phyloP scores from a whole-genome alignment of 1,140 invertebrate species.

The Drosophila paulistorum region DNA sequence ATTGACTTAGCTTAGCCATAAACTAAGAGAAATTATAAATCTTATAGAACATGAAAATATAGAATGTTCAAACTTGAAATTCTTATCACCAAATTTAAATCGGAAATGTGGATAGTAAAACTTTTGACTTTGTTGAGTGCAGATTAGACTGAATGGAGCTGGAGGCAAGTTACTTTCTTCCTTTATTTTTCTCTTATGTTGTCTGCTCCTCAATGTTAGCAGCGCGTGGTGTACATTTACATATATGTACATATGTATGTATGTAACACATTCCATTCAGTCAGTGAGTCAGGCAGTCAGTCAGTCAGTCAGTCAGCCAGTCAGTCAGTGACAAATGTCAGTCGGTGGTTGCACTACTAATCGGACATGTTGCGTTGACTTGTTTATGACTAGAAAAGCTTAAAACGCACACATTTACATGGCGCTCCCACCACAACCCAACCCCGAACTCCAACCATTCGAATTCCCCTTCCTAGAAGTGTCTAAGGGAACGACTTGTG shows the following conservation, averaged over 20 bases:
- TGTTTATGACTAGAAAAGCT: constrained; percentile 76
- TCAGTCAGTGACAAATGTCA: constrained; percentile 74
- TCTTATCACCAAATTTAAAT: too few relatives aligned
- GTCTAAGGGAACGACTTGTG: constrained; percentile 60
- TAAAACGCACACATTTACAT: constrained; percentile 52
- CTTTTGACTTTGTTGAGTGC: constrained; percentile 41
- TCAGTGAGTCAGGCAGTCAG: neutral
- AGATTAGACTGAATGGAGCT: constrained; percentile 43
- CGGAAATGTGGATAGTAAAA: too few relatives aligned
- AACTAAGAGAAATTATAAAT: too few relatives aligned
- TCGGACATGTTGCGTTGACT: constrained; percentile 80
- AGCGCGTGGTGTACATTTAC: neutral
- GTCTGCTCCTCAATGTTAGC: too few relatives aligned
- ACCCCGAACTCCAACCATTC: constrained; percentile 2
- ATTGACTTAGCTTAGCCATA: too few relatives aligned
- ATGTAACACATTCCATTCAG: constrained; percentile 3
- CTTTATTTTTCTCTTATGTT: neutral
- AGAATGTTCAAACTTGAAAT: too few relatives aligned
- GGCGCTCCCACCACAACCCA: neutral
- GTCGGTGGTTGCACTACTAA: constrained; percentile 80
- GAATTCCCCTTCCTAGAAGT: constrained; percentile 22
- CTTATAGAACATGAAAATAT: too few relatives aligned
- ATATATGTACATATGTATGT: neutral
- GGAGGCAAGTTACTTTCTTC: constrained; percentile 9
- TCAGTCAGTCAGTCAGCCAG: constrained; percentile 31